Evolutionary conservation across 2,797 vertebrate species (phyloP).

Genomic region (Huso huso): DNA sequence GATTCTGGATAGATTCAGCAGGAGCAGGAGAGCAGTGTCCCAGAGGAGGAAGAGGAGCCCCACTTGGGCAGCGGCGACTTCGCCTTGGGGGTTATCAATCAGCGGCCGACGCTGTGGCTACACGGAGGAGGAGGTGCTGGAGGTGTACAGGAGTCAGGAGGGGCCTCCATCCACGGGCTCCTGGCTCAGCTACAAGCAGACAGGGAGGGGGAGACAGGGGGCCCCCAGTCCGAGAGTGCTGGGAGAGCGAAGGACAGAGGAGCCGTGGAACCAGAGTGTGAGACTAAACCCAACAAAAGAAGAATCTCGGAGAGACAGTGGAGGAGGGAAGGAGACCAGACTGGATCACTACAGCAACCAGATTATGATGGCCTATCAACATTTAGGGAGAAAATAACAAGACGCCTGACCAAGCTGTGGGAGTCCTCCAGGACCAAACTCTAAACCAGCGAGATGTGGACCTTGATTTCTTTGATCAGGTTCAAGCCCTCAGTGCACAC

Average conservation of each 20-base stretch:
- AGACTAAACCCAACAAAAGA: too few species aligned
- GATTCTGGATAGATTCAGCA: constrained; percentile 70
- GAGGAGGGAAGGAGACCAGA: constrained; percentile 9
- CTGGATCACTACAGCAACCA: too few species aligned
- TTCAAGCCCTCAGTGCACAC: too few species aligned
- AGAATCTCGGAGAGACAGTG: constrained; percentile 6
- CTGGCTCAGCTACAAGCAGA: constrained; percentile 30
- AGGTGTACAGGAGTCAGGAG: constrained; percentile 48
- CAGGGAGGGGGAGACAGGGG: constrained; percentile 14
- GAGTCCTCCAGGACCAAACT: too few species aligned
- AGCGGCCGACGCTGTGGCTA: constrained; percentile 64
- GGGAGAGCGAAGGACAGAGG: not conserved
- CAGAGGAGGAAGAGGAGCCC: constrained; percentile 19
- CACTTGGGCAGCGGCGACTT: constrained; percentile 46
- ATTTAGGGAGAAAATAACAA: too few species aligned
- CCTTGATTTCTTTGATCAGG: too few species aligned
- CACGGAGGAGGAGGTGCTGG: constrained; percentile 54
- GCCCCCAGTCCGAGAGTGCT: constrained; percentile 12
- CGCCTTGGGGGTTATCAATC: constrained; percentile 54
- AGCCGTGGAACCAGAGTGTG: constrained; percentile 16
- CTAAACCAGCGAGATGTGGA: too few species aligned
- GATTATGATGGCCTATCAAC: too few species aligned
- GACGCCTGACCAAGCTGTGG: too few species aligned
- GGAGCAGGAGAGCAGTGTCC: constrained; percentile 48
- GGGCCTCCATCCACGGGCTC: constrained; percentile 49